Base-by-base conservation (phyloP, 2,797 vertebrate genomes). In the Betta splendens region DNA sequence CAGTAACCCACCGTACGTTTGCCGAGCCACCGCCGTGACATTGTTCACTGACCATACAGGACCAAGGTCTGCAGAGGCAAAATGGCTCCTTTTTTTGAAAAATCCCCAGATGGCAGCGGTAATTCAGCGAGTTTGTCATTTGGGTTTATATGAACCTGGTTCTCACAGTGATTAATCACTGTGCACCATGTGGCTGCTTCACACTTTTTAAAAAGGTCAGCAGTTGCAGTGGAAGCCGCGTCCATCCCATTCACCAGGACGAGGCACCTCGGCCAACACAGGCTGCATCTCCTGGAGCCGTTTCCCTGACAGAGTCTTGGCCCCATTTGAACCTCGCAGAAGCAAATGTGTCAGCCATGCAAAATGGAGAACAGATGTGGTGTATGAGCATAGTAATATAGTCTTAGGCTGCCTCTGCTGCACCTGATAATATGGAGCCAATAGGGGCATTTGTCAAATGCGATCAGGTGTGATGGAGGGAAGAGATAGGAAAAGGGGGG, bases 371-470 rank as follows among this genome's bases (percentile, higher is more conserved):
- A 82, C 89, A 91, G 87, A 89, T 89, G 89, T 84, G 87, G 75
- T 87, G 74, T 87, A 87, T 68, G 85, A 83, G 76, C 69, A 80
- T 73, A 79, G 87, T 82, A 87, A 90, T 90, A 88, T 87, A 91
- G 88, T 89, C 81, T 85, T 91, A 82, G 83, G 84, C 79, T 85
- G 83, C 82, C 87, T 87, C 81, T 74, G 50, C 79, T 68, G 84
- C 85, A 89, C 80, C 84, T 82, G 79, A 89, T 90, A 87, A 91
- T 88, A 89, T 87, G 80, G 85, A 90, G 87, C 88, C 89, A 83
- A 90, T 87, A 85, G 88, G 78, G 85, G 87, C 86, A 88, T 91
- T 90, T 92, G 89, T 92, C 88, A 88, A 88, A 91, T 80, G 90
- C 86, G 90, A 90, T 91, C 89, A 91, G 89, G 89, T 91, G 89